Base-by-base conservation (phyloP, 2,797 vertebrate species). In the Parotocinclus haroldoi region DNA sequence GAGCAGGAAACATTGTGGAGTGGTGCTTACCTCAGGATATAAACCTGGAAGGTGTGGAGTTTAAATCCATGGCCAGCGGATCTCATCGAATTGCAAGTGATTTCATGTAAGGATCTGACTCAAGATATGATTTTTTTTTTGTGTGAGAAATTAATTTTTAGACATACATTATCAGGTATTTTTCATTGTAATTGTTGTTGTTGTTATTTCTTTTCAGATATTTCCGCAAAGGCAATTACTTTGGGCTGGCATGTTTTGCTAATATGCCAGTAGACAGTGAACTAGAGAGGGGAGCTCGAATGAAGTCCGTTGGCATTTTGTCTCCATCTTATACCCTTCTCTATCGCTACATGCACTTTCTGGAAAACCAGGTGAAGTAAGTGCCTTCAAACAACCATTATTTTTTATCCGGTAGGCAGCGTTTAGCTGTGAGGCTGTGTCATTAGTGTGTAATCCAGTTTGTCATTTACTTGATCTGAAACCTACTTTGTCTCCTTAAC, bases 181-280 rank as follows among this genome's bases (percentile, higher is more conserved):
- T 48, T 51, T 38, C 18, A 2, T 10, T 14, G n/a, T n/a, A n/a
- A n/a, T n/a, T n/a, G n/a, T n/a, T n/a, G n/a, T n/a, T n/a, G 27
- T 10, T 51, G 46, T 38, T 40, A 69, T 40, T 48, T 51, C 10
- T 63, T 14, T 42, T 57, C 69, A 99, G 97, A 88, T 99, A 99
- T 86, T 99, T 99, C 83, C 93, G 97, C 39, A 99, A 99, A 78
- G 97, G 94, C 50, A 85, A 87, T 66, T 99, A 93, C 86, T 99
- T 98, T 1, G 97, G 97, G 37, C 89, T 99, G 84, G 96, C 97
- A 16, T 99, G 97, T 80, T 99, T 99, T 19, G 97, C 96, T 37
- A 99, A 99, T 87, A 98, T 99, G 95, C 95, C 96, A 0, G 97
- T 99, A 84, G 97, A 98, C 81, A 99, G 94, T 0, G 93, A 96